Base-by-base conservation (phyloP, 2,113 vertebrate genomes). In the Neodontobutis hainanensis region DNA sequence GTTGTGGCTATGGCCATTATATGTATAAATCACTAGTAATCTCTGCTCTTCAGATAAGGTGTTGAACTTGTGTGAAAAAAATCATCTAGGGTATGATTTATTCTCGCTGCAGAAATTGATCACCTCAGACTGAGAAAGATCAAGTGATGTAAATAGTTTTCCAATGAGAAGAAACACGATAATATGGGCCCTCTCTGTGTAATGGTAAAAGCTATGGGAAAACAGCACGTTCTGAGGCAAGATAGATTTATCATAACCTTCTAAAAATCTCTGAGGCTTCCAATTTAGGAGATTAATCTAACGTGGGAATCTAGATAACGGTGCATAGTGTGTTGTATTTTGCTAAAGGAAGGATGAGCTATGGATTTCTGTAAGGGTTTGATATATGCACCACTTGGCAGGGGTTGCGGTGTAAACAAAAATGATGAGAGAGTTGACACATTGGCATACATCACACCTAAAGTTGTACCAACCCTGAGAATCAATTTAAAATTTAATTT, bases 11-110 rank as follows among this genome's bases (percentile, higher is more conserved):
- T 81, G 47, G 67, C 84, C 80, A 81, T 91, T 87, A 82, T 77
- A 88, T 83, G 64, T 82, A 85, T 83, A 87, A 85, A 90, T 87
- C 87, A 82, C 65, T 77, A 77, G 70, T 86, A 83, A 85, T 85
- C 67, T 75, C 44, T 70, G 44, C 48, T 74, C 73, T 79, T 85
- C 66, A 67, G 72, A 80, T 72, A 85, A 74, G 60, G 65, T 62
- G 66, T 11, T 49, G 48, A 70, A 63, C 34, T 70, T 65, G n/a
- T 58, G 49, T 11, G 6, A 0, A 11, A 32, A 51, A 32, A 43
- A 47, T 14, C 61, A 46, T 11, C 38, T 10, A 2, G 44, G 56
- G 9, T 77, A 63, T 68, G 47, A 75, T 82, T 61, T 73, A 71
- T 83, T 69, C 8, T 60, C 34, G 11, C 9, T 35, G 8, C 51